These are phyloP conservation scores for Sandelia bainsii DNA, from an alignment of 2,797 vertebrate species.

Conservation along the genomic window DNA sequence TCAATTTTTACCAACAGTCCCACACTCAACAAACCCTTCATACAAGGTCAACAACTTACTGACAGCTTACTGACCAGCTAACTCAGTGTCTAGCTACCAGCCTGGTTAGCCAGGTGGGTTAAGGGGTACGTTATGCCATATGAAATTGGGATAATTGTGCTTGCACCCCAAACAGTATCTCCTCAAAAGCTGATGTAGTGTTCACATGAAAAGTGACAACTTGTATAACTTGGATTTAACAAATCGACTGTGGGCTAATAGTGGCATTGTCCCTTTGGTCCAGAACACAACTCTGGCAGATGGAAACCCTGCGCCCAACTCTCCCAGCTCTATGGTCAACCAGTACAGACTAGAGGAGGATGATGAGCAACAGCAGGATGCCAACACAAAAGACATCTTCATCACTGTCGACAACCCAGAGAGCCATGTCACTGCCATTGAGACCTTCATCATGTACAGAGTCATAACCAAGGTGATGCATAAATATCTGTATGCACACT, in stretches of 20 bases:
- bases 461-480: conserved; percentile 90
- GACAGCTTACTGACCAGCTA: too few relatives aligned
- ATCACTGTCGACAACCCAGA: conserved; percentile 94
- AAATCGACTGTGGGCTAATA: background rate
- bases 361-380: conserved; percentile 61
- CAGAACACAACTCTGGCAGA: conserved; percentile 88
- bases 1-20: too few relatives aligned
- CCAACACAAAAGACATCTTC: conserved; percentile 90
- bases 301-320: conserved; percentile 87
- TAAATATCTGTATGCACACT: background rate
- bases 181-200: too few relatives aligned
- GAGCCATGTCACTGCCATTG: conserved; percentile 93
- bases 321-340: conserved; percentile 93
- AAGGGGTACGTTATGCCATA: too few relatives aligned
- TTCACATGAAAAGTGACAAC: too few relatives aligned
- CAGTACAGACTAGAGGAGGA: conserved; percentile 91
- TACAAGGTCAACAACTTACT: too few relatives aligned
- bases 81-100: too few relatives aligned
- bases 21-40: too few relatives aligned
- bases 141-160: too few relatives aligned
- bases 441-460: conserved; percentile 95
- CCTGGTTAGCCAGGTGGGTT: too few relatives aligned
- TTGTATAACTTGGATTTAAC: too few relatives aligned
- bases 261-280: background rate
- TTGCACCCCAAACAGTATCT: too few relatives aligned